A percentile compares a stretch with the other conserved stretches of the same genome.
phyloP scores from a whole-genome alignment of 2,797 vertebrate species.

The Cichlasoma orientale region DNA sequence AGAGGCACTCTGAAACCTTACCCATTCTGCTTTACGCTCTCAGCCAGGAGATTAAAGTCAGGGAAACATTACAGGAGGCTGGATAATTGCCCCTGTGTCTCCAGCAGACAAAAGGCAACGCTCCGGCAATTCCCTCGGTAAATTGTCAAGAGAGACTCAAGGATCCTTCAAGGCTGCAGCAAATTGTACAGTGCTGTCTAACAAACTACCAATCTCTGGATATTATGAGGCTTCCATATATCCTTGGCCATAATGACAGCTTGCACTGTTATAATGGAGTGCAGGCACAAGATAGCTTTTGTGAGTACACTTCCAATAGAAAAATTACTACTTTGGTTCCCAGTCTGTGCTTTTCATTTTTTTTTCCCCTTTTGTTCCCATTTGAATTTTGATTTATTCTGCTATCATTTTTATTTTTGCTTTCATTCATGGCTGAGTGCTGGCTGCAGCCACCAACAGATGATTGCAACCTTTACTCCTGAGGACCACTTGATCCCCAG shows the following conservation, averaged over 20 bases:
- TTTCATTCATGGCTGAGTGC: slow-evolving; percentile 53
- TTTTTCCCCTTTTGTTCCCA: slow-evolving; percentile 49
- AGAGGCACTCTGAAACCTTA: slow-evolving; percentile 84
- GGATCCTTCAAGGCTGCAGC: slow-evolving; percentile 82
- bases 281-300: slow-evolving; percentile 78
- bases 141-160: slow-evolving; percentile 80
- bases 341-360: slow-evolving; percentile 57
- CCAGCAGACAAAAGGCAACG: slow-evolving; percentile 82
- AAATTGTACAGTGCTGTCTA: slow-evolving; percentile 85
- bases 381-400: slow-evolving; percentile 76
- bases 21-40: slow-evolving; percentile 81
- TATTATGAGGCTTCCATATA: slow-evolving; percentile 82
- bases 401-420: slow-evolving; percentile 65
- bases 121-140: slow-evolving; percentile 82
- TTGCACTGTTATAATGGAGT: slow-evolving; percentile 78
- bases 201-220: slow-evolving; percentile 82
- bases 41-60: slow-evolving; percentile 85
- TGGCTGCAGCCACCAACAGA: slow-evolving; percentile 60
- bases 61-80: slow-evolving; percentile 85
- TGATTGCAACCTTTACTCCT: slow-evolving; percentile 76
- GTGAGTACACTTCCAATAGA: slow-evolving; percentile 76
- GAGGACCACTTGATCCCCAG: slow-evolving; percentile 62
- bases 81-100: slow-evolving; percentile 80
- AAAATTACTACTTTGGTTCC: slow-evolving; percentile 68
- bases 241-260: slow-evolving; percentile 80